Evolutionary conservation across 2,888 invertebrate genomes (phyloP), one percentile per base, ranked within the genome.

Genomic region (Augiades crinisus): DNA sequence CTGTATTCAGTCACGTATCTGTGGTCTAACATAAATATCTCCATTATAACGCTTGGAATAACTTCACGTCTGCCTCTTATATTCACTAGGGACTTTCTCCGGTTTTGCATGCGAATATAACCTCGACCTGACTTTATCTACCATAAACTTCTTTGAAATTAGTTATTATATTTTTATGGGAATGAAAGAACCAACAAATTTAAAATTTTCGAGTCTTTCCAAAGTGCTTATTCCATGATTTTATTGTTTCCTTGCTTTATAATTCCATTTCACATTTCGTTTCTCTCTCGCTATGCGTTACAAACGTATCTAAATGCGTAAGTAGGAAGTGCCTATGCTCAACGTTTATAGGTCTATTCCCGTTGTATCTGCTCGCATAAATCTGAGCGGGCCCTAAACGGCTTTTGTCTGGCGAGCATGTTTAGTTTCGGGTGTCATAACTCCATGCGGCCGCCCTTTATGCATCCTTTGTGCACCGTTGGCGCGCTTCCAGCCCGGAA

Each of bases 401-500:
- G 37, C 37, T 16, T 41, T 51, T 51, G 50, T 50, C 50, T 50
- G 43, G 37, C 19, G 19, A 6, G 5, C 17, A 30, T 50, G 43
- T 50, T 50, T 44, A 50, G 43, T 44, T 50, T 50, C 14, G 50
- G 44, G 36, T 43, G 41, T 44, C 43, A 30, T 50, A 50, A 74
- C 75, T 45, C 73, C 67, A 62, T 59, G 53, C 46, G 40, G 55
- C 24, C 65, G 68, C 72, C 71, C 70, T 60, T 69, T 65, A 66
- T 72, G 77, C 73, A 79, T 79, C 80, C 79, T 81, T 80, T 81
- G 81, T 81, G 74, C 68, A 63, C 27, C 43, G 58, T 70, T 86
- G 87, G 87, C 81, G 45, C 31, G 12, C 57, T 44, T 69, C 87
- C 87, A 87, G 84, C 71, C 70, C 78, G 87, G 87, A 87, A 87